A percentile compares a stretch with the other conserved stretches of the same genome.
These are phyloP conservation scores for Sericinus montela DNA, from an alignment of 2,888 invertebrate genomes.

Conservation along the genomic window DNA sequence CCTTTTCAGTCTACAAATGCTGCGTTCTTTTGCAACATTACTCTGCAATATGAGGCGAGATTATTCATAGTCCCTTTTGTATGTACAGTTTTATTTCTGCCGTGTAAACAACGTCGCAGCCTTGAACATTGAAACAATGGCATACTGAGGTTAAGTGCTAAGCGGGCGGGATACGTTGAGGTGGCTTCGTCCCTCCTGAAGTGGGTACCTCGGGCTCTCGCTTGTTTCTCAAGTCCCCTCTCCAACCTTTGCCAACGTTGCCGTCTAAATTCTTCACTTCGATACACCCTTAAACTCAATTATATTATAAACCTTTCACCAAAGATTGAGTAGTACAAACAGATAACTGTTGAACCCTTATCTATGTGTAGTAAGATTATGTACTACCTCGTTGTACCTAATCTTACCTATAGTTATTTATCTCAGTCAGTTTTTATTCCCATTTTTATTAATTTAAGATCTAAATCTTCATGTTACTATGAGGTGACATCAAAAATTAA, in stretches of 20 bases:
- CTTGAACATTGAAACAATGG: constrained; percentile 43
- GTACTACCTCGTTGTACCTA: no score
- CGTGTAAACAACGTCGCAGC: constrained; percentile 20
- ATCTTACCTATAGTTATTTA: no score
- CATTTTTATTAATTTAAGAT: no score
- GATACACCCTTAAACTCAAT: constrained; percentile 26
- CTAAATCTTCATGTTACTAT: no score
- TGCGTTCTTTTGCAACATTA: constrained; percentile 3
- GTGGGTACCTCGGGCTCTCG: constrained; percentile 29
- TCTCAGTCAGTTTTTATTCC: no score
- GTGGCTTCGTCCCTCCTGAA: constrained; percentile 39
- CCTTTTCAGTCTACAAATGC: no score
- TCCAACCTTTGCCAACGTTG: constrained; percentile 43
- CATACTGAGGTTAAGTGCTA: constrained; percentile 44
- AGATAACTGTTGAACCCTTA: no score
- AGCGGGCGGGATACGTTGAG: constrained; percentile 50
- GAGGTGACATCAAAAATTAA: no score
- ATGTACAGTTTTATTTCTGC: constrained; percentile 21
- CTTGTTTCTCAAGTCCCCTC: constrained; percentile 38
- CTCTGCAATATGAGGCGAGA: constrained; percentile 8
- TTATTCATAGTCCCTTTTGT: constrained; percentile 19
- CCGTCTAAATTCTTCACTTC: constrained; percentile 39
- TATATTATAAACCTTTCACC: constrained; percentile 30
- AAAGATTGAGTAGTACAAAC: neutral
- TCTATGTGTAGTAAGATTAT: no score